Evolutionary conservation across 2,113 vertebrate genomes (phyloP).

Genomic region (Poecilia latipinna): DNA sequence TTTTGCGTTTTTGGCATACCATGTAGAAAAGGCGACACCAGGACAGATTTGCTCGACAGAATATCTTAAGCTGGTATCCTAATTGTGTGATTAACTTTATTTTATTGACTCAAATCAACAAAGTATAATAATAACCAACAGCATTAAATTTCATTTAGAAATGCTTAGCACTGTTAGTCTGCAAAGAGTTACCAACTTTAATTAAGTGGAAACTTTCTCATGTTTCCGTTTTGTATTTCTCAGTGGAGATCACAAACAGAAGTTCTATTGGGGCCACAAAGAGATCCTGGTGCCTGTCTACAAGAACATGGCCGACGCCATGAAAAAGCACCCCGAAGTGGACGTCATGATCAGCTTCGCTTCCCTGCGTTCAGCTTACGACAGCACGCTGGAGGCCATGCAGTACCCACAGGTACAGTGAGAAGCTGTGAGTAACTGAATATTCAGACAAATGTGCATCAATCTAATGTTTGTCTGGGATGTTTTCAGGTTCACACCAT

Average conservation of each 20-base stretch:
- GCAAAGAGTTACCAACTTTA: not conserved
- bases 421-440: not conserved
- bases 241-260: conserved; percentile 98
- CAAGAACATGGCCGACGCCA: conserved; percentile 96
- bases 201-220: not conserved
- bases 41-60: too few relatives aligned
- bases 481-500: conserved; percentile 90
- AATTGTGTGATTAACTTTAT: too few relatives aligned
- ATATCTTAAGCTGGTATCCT: too few relatives aligned
- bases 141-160: not conserved
- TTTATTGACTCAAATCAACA: too few relatives aligned
- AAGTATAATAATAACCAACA: too few relatives aligned
- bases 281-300: conserved; percentile 96
- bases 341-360: conserved; percentile 98
- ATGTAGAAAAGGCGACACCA: too few relatives aligned
- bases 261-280: conserved; percentile 99
- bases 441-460: not conserved
- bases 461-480: not conserved
- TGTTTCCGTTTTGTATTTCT: conserved; percentile 8
- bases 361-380: conserved; percentile 93
- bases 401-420: conserved; percentile 87
- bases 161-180: not conserved
- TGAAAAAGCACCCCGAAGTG: conserved; percentile 94
- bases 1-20: too few relatives aligned
- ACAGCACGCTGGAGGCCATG: conserved; percentile 95